These are phyloP conservation scores for Eristalis pertinax DNA, from an alignment of 2,888 invertebrate genomes.

Conservation along the genomic window DNA sequence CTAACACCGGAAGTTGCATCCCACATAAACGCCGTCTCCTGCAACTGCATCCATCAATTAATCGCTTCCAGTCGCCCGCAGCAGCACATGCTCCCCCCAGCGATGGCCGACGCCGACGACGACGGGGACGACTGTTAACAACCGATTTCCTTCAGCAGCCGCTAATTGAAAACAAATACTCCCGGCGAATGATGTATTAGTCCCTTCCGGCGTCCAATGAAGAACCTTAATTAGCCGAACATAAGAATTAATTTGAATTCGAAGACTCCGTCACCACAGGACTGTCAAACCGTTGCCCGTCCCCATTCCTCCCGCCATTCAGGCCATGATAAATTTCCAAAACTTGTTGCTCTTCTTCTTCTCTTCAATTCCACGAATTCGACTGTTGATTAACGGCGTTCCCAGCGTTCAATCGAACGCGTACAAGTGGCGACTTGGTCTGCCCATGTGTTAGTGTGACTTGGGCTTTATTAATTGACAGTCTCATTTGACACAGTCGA, in stretches of 20 bases:
- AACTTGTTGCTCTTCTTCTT: neutral
- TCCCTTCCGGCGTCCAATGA: constrained; percentile 54
- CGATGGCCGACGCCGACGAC: neutral
- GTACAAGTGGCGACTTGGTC: neutral
- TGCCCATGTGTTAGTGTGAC: constrained; percentile 16
- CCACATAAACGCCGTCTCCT: neutral
- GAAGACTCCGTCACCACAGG: constrained; percentile 7
- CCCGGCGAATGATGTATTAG: constrained; percentile 49
- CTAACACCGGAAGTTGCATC: neutral
- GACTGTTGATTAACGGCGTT: constrained; percentile 30
- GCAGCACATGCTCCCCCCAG: neutral
- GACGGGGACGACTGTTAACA: constrained; percentile 12
- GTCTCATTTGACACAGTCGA: constrained; percentile 50
- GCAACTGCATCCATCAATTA: neutral
- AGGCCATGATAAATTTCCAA: constrained; percentile 20
- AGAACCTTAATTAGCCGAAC: constrained; percentile 22
- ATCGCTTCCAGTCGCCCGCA: neutral
- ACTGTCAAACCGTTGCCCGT: neutral
- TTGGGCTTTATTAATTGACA: constrained; percentile 49
- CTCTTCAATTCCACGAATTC: constrained; percentile 39
- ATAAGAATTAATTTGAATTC: constrained; percentile 43
- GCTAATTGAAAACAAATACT: constrained; percentile 62
- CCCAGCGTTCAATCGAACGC: constrained; percentile 39
- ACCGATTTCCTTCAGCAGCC: constrained; percentile 29
- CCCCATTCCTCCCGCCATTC: neutral